phyloP scores from a whole-genome alignment of 2,113 vertebrate species.

The Mesembrinibis cayennensis region DNA sequence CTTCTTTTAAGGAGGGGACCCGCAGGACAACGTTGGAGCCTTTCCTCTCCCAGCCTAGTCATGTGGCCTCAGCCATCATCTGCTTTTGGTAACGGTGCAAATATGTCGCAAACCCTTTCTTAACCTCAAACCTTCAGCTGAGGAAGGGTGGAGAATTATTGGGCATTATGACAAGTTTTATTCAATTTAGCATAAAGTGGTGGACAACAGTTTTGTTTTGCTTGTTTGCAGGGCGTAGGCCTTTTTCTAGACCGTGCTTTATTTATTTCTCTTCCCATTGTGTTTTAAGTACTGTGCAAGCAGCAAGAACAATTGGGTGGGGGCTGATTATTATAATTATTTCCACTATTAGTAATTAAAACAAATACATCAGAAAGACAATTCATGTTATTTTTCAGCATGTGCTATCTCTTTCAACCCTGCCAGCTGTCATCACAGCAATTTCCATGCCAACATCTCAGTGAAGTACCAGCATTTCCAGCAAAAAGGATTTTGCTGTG shows the following conservation, averaged over 20 bases:
- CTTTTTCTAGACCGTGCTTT: constrained; percentile 38
- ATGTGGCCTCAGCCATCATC: not conserved
- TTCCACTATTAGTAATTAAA: constrained; percentile 66
- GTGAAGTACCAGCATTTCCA: not conserved
- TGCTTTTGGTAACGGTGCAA: not conserved
- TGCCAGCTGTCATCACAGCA: constrained; percentile 48
- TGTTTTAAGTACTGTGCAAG: constrained; percentile 54
- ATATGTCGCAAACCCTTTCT: not conserved
- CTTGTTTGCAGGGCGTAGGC: constrained; percentile 37
- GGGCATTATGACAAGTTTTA: not conserved
- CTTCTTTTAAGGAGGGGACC: not conserved
- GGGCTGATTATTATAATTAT: constrained; percentile 66
- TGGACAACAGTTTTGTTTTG: constrained; percentile 58
- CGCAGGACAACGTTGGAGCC: not conserved
- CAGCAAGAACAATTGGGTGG: constrained; percentile 40
- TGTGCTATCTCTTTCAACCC: constrained; percentile 50
- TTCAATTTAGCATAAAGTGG: constrained; percentile 36
- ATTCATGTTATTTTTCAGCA: constrained; percentile 54
- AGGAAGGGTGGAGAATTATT: constrained; percentile 12
- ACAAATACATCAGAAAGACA: constrained; percentile 58
- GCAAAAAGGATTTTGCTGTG: constrained; percentile 1
- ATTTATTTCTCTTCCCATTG: constrained; percentile 60
- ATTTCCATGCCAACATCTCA: constrained; percentile 40
- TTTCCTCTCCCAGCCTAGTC: not conserved
- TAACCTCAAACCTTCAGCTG: constrained; percentile 32